phyloP scores from a whole-genome alignment of 2,888 invertebrate species.

The Apodemia zela region DNA sequence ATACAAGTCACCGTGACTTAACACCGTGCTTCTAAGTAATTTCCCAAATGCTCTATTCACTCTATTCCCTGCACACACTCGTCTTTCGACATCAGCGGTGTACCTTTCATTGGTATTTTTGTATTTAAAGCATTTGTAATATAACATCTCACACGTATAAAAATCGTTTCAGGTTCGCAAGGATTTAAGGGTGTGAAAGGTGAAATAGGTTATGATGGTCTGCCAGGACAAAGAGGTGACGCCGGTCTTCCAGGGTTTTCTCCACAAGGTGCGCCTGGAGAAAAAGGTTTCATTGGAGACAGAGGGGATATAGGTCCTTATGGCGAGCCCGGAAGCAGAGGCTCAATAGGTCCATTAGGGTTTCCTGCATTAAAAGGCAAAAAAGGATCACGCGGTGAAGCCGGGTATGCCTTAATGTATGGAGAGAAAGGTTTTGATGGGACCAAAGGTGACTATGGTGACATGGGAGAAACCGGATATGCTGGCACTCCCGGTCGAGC shows the following conservation, averaged over 20 bases:
- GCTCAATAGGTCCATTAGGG: slow-evolving; percentile 81
- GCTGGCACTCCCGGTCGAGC: slow-evolving; percentile 76
- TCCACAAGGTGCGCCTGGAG: slow-evolving; percentile 66
- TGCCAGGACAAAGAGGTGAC: slow-evolving; percentile 54
- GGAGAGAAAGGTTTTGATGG: slow-evolving; percentile 65
- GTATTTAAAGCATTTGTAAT: too few species aligned
- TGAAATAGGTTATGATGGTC: slow-evolving; percentile 56
- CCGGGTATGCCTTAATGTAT: slow-evolving; percentile 66
- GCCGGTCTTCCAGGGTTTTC: slow-evolving; percentile 61
- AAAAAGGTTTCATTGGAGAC: slow-evolving; percentile 84
- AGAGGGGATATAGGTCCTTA: slow-evolving; percentile 82
- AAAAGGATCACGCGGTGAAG: slow-evolving; percentile 73
- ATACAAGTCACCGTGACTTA: too few species aligned
- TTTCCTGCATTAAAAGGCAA: slow-evolving; percentile 80
- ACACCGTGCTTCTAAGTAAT: too few species aligned
- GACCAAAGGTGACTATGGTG: slow-evolving; percentile 69
- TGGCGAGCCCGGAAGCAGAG: slow-evolving; percentile 80
- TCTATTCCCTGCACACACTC: too few species aligned
- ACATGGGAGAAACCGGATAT: slow-evolving; percentile 78
- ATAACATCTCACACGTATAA: not conserved
- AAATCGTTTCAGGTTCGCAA: slow-evolving; percentile 36
- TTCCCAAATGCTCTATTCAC: too few species aligned
- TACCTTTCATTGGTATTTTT: too few species aligned
- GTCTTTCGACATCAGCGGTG: too few species aligned
- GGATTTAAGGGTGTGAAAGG: slow-evolving; percentile 57